These are phyloP conservation scores for Parnassius orleans DNA, from an alignment of 2,888 invertebrate genomes.

Conservation along the genomic window DNA sequence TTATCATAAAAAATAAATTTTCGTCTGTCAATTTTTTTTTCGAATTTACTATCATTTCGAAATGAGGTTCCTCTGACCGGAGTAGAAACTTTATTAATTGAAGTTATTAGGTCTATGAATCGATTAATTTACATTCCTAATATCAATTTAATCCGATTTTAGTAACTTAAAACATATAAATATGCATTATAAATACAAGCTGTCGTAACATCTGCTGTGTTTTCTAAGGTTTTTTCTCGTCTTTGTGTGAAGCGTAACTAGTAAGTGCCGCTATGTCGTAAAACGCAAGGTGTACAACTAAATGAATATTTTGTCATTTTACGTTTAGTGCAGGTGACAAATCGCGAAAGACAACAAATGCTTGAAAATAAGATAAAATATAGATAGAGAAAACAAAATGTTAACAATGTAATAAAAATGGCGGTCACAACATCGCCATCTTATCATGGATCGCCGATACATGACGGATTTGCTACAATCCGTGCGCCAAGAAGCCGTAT, in stretches of 20 bases:
- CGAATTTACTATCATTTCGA: too few species aligned
- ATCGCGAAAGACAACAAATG: slow-evolving; percentile 33
- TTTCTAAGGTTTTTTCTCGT: slow-evolving; percentile 25
- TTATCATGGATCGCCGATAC: slow-evolving; percentile 82
- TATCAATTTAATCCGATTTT: slow-evolving; percentile 7
- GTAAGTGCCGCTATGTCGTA: slow-evolving; percentile 38
- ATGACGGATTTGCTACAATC: slow-evolving; percentile 94
- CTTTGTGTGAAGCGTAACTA: slow-evolving; percentile 35
- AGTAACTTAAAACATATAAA: slow-evolving; percentile 28
- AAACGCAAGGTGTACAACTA: slow-evolving; percentile 41
- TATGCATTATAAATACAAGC: slow-evolving; percentile 42
- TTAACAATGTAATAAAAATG: slow-evolving; percentile 38
- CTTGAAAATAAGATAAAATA: too few species aligned
- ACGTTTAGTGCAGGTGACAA: slow-evolving; percentile 53
- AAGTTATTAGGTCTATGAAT: too few species aligned
- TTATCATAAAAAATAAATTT: too few species aligned
- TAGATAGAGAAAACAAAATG: too few species aligned
- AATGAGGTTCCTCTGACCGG: too few species aligned
- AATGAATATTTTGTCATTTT: slow-evolving; percentile 52
- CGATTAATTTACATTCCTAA: too few species aligned
- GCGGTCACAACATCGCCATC: slow-evolving; percentile 71
- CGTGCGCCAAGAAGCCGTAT: slow-evolving; percentile 81
- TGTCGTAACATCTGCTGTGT: slow-evolving; percentile 24
- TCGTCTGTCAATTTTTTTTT: too few species aligned
- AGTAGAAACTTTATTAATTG: too few species aligned